These are phyloP conservation scores for Drosophila flavopinicola DNA, from an alignment of 2,888 invertebrate genomes.

Conservation along the genomic window DNA sequence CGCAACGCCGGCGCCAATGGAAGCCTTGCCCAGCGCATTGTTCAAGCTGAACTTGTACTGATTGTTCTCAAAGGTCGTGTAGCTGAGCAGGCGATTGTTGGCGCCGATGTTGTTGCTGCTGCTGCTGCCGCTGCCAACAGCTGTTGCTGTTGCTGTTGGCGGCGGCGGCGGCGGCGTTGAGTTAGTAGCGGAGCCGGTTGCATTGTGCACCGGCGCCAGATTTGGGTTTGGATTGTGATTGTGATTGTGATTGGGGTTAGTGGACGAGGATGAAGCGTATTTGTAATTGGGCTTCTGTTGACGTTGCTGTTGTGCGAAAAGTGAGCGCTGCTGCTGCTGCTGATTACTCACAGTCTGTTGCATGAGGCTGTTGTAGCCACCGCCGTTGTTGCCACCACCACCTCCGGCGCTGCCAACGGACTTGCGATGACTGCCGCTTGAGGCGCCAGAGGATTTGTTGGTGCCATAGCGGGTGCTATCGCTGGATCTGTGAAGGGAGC, in stretches of 20 bases:
- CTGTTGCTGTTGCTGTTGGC: slow-evolving; percentile 17
- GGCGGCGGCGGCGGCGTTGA: slow-evolving; percentile 29
- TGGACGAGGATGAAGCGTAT: slow-evolving; percentile 68
- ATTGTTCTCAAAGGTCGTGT: slow-evolving; percentile 84
- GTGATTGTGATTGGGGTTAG: slow-evolving; percentile 68
- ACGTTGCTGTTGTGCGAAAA: slow-evolving; percentile 80
- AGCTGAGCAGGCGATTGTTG: slow-evolving; percentile 83
- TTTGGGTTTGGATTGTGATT: slow-evolving; percentile 53
- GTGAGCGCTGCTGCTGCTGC: slow-evolving; percentile 81
- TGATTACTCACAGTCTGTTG: slow-evolving; percentile 84
- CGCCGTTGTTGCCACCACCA: slow-evolving; percentile 64
- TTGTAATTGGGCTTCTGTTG: slow-evolving; percentile 79
- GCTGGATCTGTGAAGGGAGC: slow-evolving; percentile 84
- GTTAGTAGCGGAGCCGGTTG: slow-evolving; percentile 57
- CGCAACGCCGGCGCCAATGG: slow-evolving; percentile 51
- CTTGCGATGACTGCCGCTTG: slow-evolving; percentile 84
- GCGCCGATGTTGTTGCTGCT: slow-evolving; percentile 41
- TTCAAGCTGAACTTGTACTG: slow-evolving; percentile 85
- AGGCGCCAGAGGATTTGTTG: slow-evolving; percentile 84
- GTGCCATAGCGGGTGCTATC: slow-evolving; percentile 87
- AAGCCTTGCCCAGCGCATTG: slow-evolving; percentile 76
- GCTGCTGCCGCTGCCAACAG: slow-evolving; percentile 12
- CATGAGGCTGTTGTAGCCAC: slow-evolving; percentile 82
- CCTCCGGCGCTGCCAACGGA: slow-evolving; percentile 79
- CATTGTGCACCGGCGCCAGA: slow-evolving; percentile 81